Evolutionary conservation across 2,797 vertebrate genomes (phyloP), one percentile per base, ranked within the genome.

Genomic region (Cercopithecus mitis): DNA sequence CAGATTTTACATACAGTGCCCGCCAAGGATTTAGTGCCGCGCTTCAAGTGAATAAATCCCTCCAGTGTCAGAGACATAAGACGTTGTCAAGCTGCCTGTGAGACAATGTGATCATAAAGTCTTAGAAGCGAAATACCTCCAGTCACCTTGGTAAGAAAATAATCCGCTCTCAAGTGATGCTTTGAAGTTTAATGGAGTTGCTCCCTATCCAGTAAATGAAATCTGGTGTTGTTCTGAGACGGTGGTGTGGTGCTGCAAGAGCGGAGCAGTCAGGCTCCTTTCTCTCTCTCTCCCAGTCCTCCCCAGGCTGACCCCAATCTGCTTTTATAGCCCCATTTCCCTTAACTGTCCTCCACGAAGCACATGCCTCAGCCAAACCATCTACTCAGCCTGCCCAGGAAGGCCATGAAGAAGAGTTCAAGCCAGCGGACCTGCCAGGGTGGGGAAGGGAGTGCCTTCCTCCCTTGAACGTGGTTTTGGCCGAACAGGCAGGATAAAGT

Each of bases 101-200:
- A 98, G 97, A 98, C 98, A 98, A 97, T 98, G 98, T 96, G 97
- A 98, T 98, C 97, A 95, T 98, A 97, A 97, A 97, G 97, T 93
- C 98, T 98, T 97, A 97, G 98, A 98, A 97, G 76, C 0, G 10
- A 98, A 98, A 98, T 98, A 97, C 96, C 95, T 97, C 94, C 97
- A 98, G 97, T 98, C 97, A 98, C 97, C 97, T 98, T 97, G 97
- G 98, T 98, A 97, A 98, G 97, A 98, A 98, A 98, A 98, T 98
- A 98, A 98, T 98, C 97, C 92, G 96, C 95, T 98, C 97, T 98
- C 97, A 97, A 98, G 97, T 98, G 98, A 97, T 80, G 97, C 98
- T 98, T 98, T 98, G 97, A 97, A 97, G 97, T 98, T 98, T 97
- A 98, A 98, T 97, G 97, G 97, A 98, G 97, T 98, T 36, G 64